Evolutionary conservation across 2,888 invertebrate species (phyloP).

Genomic region (Electrophaes corylata): DNA sequence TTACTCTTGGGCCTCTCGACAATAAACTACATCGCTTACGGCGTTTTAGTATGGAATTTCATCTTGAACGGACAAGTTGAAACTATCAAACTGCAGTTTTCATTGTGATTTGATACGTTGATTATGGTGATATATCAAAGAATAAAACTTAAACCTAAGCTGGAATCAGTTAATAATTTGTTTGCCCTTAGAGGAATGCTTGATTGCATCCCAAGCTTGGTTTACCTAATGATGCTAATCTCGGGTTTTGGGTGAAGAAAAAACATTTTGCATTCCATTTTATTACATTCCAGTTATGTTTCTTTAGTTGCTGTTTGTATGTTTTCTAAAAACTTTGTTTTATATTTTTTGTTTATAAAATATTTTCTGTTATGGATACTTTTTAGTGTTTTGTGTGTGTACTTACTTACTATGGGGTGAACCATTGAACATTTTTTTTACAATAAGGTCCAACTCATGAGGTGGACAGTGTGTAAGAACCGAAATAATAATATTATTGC

Average conservation of each 20-base stretch:
- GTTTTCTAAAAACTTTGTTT: not conserved
- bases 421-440: too few species aligned
- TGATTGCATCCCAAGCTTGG: not conserved
- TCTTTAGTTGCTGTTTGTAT: not conserved
- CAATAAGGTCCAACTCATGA: too few species aligned
- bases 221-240: too few species aligned
- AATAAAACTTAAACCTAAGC: too few species aligned
- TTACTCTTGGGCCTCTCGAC: constrained; percentile 86
- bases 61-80: not conserved
- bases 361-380: not conserved
- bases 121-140: not conserved
- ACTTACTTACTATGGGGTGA: too few species aligned
- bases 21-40: constrained; percentile 32
- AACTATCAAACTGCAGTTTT: not conserved
- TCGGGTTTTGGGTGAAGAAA: not conserved
- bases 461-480: too few species aligned
- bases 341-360: not conserved
- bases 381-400: not conserved
- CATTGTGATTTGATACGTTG: not conserved
- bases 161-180: too few species aligned
- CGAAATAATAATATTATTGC: too few species aligned
- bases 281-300: not conserved
- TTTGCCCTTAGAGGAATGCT: not conserved
- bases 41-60: not conserved
- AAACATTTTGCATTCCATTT: not conserved